Conservation (phyloP, 2,888 invertebrate species). For the Stenodema calcarata region DNA sequence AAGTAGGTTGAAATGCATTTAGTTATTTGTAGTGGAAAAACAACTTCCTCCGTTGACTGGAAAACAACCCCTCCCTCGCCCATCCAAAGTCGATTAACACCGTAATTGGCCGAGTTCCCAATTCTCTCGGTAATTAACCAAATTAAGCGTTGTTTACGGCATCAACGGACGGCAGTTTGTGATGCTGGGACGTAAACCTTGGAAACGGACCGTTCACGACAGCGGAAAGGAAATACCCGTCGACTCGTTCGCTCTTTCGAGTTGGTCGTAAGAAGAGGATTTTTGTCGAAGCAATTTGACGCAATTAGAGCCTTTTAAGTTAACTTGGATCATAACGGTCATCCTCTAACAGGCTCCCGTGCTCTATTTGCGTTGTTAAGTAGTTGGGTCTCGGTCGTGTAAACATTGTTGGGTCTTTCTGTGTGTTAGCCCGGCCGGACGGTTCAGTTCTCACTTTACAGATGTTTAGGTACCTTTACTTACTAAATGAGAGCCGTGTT, state of each 20-base stretch:
- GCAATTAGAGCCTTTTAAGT: conserved; percentile 24
- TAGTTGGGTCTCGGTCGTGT: not conserved
- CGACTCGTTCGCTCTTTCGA: not conserved
- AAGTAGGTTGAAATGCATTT: too few relatives aligned
- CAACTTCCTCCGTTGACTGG: not conserved
- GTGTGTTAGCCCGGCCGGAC: not conserved
- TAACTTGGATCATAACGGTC: conserved; percentile 14
- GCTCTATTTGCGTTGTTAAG: conserved; percentile 7
- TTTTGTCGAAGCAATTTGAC: not conserved
- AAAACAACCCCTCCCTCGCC: not conserved
- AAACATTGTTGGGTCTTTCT: not conserved
- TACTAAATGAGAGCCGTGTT: too few relatives aligned
- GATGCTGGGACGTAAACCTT: not conserved
- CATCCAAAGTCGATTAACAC: not conserved
- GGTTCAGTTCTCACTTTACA: too few relatives aligned
- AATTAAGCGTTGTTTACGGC: conserved; percentile 26
- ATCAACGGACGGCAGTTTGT: not conserved
- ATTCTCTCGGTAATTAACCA: conserved; percentile 23
- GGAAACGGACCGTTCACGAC: not conserved
- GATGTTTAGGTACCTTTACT: too few relatives aligned
- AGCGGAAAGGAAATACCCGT: not conserved
- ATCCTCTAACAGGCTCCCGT: conserved; percentile 3
- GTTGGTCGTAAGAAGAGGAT: not conserved
- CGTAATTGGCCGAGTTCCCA: conserved; percentile 4
- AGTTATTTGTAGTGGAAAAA: not conserved